Percentiles rank a stretch among this genome's conserved stretches.
Evolutionary conservation across 2,888 invertebrate species (phyloP).

Genomic region (Amaurobius ferox): DNA sequence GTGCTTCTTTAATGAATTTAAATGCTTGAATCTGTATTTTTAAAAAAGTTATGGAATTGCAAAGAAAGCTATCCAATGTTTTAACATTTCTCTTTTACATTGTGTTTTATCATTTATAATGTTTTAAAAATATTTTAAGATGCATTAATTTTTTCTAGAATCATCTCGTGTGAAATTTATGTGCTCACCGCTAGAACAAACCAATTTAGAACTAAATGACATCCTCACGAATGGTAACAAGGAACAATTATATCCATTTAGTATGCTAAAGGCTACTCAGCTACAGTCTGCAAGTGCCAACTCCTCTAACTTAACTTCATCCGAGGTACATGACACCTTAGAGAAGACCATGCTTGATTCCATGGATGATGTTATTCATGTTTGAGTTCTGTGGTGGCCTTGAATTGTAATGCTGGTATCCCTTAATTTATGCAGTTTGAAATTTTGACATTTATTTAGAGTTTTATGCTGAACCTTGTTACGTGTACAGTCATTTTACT

Average conservation of each 20-base stretch:
- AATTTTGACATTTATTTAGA: background rate
- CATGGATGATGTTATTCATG: constrained; percentile 59
- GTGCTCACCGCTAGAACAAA: constrained; percentile 44
- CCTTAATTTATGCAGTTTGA: background rate
- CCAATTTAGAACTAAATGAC: constrained; percentile 36
- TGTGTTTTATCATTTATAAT: too few relatives aligned
- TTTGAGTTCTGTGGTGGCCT: constrained; percentile 32
- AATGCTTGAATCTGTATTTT: too few relatives aligned
- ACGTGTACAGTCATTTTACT: background rate
- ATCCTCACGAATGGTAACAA: constrained; percentile 57
- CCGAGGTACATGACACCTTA: constrained; percentile 12
- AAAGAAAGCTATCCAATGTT: too few relatives aligned
- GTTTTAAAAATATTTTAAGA: too few relatives aligned
- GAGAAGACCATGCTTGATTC: constrained; percentile 35
- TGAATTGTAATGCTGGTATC: background rate
- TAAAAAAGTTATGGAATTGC: too few relatives aligned
- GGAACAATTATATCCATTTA: constrained; percentile 33
- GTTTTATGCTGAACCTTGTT: background rate
- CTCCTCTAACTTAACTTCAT: constrained; percentile 22
- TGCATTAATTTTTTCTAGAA: constrained; percentile 15
- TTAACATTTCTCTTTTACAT: too few relatives aligned
- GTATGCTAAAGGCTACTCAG: constrained; percentile 32
- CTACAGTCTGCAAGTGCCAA: constrained; percentile 47
- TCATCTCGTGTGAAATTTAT: constrained; percentile 39
- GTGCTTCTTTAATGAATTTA: too few relatives aligned